Evolutionary conservation across 2,888 invertebrate species (phyloP).

Genomic region (Oconnorella tubifera): DNA sequence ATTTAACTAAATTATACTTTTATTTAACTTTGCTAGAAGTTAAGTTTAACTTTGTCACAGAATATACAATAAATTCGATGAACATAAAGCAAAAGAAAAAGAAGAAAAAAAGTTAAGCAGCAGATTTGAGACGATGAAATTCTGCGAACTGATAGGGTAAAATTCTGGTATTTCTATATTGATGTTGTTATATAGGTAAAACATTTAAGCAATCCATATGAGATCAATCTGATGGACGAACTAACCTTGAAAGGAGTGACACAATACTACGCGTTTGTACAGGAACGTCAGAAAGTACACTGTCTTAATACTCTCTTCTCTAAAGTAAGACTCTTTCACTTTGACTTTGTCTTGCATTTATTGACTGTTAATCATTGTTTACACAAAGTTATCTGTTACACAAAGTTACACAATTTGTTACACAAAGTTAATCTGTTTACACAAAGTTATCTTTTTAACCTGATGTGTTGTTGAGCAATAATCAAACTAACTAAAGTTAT

Average conservation of each 20-base stretch:
- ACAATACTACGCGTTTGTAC: conserved; percentile 99
- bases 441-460: no score
- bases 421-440: no score
- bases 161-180: background rate
- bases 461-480: no score
- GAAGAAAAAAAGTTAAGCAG: no score
- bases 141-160: no score
- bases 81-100: no score
- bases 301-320: conserved; percentile 99
- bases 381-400: background rate
- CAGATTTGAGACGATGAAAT: no score
- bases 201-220: conserved; percentile 89
- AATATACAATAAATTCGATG: no score
- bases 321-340: conserved; percentile 65
- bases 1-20: no score
- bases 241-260: conserved; percentile 97
- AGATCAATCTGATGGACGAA: conserved; percentile 99
- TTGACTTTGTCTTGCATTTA: background rate
- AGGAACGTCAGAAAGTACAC: conserved; percentile 99
- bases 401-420: background rate
- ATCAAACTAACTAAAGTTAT: no score
- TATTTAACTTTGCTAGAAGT: no score
- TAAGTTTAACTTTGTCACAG: no score
- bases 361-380: background rate
- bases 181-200: conserved; percentile 65